These are phyloP conservation scores for Campopleginae sp. DNA, from an alignment of 2,888 invertebrate genomes.

Conservation along the genomic window DNA sequence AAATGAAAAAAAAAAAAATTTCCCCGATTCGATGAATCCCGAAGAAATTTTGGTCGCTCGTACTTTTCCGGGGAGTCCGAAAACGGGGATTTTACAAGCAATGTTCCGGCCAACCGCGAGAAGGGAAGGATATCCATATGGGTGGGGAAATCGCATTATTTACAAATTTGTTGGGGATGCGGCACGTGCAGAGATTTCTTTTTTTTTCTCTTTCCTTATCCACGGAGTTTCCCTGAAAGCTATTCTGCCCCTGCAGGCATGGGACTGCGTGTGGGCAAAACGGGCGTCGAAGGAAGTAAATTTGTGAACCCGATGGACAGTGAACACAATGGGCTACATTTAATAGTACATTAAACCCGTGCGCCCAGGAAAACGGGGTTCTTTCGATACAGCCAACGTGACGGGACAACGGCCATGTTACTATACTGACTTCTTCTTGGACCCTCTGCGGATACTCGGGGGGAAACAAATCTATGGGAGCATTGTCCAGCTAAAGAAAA, in stretches of 20 bases:
- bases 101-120: conserved; percentile 36
- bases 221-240: conserved; percentile 30
- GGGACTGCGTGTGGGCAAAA: conserved; percentile 61
- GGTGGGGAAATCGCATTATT: conserved; percentile 76
- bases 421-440: conserved; percentile 58
- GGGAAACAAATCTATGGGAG: conserved; percentile 58
- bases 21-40: background rate
- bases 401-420: conserved; percentile 55
- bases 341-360: conserved; percentile 82
- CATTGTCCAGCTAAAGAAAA: conserved; percentile 57
- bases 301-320: conserved; percentile 80
- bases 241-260: conserved; percentile 30
- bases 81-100: conserved; percentile 64
- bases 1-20: conserved; percentile 1
- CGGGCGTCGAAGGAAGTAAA: conserved; percentile 79
- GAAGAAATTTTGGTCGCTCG: conserved; percentile 29
- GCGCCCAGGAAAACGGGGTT: conserved; percentile 61
- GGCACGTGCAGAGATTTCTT: conserved; percentile 74
- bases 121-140: conserved; percentile 70
- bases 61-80: conserved; percentile 42
- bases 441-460: conserved; percentile 36
- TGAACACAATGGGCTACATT: conserved; percentile 81
- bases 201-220: conserved; percentile 61
- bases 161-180: conserved; percentile 75
- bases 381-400: conserved; percentile 62